Evolutionary conservation across 2,113 vertebrate genomes (phyloP), one percentile per base, ranked within the genome.

Genomic region (Centropus unirufus): DNA sequence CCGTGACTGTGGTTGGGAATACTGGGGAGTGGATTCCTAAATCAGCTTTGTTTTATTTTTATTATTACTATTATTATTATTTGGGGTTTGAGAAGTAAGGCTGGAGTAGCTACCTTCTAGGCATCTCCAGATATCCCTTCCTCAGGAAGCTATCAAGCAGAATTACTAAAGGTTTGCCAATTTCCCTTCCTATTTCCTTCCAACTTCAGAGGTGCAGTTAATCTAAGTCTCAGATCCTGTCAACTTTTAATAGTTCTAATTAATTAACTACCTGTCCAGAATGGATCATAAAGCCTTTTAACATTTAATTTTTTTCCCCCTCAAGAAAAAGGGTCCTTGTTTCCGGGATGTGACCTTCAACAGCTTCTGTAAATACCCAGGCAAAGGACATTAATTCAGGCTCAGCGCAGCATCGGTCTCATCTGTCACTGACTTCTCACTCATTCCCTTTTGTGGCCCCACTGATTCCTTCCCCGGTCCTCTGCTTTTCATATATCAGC

Each of bases 201-300:
- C 61, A 66, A 62, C 75, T 95, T 96, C 36, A 1, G 66, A 94
- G 95, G 93, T 88, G 88, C 73, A 90, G 84, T 97, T 97, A 97
- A 96, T 96, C 97, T 96, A 92, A 75, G 81, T 92, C 96, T 94
- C 36, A 23, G 82, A 74, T 91, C 92, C 83, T 97, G 96, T 97
- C 96, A 97, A 92, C 78, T 96, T 97, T 96, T 97, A 96, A 98
- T 97, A 96, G 94, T 97, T 97, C 82, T 97, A 97, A 98, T 97
- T 97, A 97, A 96, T 89, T 95, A 96, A 87, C 93, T 96, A 61
- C 96, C 95, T 96, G 92, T 92, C 90, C 86, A 86, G 46, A 66
- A 73, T 75, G 87, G 59, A 96, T 97, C 96, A 93, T 96, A 97
- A 98, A 96, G 81, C 84, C 94, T 98, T 97, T 97, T 97, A 97